Evolutionary conservation across 2,113 vertebrate genomes (phyloP).

Genomic region (Tachuris rubrigastra): DNA sequence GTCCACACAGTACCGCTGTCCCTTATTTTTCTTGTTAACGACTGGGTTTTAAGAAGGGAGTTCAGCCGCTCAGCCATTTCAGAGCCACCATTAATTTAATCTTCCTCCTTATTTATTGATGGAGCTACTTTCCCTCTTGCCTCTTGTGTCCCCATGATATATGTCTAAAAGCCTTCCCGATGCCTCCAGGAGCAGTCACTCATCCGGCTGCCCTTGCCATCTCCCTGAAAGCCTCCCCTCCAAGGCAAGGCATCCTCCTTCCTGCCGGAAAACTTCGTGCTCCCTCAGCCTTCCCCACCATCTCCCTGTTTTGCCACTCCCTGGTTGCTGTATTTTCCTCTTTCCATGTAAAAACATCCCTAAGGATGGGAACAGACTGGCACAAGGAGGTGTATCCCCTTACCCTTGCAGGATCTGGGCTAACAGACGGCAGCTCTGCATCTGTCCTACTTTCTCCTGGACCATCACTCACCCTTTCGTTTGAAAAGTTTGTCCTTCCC

Average conservation of each 20-base stretch:
- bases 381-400: not conserved
- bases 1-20: not conserved
- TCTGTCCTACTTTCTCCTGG: not conserved
- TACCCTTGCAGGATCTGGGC: not conserved
- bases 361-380: not conserved
- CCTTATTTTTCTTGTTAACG: not conserved
- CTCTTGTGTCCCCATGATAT: conserved; percentile 4
- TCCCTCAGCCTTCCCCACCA: not conserved
- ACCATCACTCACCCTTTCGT: not conserved
- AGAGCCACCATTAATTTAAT: conserved; percentile 40
- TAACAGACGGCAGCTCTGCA: not conserved
- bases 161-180: conserved; percentile 21
- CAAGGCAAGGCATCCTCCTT: not conserved
- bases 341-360: not conserved
- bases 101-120: conserved; percentile 44
- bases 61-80: not conserved
- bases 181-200: not conserved
- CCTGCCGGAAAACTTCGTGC: not conserved
- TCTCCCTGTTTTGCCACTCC: not conserved
- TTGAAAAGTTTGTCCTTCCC: not conserved
- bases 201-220: not conserved
- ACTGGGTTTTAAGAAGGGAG: not conserved
- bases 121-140: conserved; percentile 22
- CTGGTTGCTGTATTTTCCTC: not conserved
- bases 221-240: conserved; percentile 7